Evolutionary conservation across 2,797 vertebrate genomes (phyloP).

Genomic region (Hozukius guyotensis): DNA sequence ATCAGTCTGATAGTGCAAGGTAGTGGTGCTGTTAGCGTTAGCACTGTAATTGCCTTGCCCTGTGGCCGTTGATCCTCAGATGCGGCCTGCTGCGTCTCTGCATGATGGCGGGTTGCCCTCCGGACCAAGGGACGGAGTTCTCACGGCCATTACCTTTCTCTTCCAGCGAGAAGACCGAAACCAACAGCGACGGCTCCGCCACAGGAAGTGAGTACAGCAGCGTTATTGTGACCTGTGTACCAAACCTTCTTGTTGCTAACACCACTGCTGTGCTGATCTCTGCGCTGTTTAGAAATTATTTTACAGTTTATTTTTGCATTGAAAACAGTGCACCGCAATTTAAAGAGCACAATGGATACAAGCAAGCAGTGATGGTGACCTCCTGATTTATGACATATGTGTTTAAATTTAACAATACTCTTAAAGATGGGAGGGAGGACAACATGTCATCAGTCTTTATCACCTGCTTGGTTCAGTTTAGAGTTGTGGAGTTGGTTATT

Average conservation of each 20-base stretch:
- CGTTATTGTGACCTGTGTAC: conserved; percentile 7
- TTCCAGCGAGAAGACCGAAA: conserved; percentile 95
- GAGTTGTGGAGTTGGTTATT: background rate
- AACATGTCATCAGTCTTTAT: background rate
- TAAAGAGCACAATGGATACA: background rate
- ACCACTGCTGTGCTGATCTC: background rate
- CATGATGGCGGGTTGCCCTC: conserved; percentile 90
- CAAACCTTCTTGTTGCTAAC: conserved; percentile 36
- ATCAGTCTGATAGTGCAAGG: conserved; percentile 46
- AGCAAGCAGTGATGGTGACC: background rate
- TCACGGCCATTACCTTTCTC: conserved; percentile 84
- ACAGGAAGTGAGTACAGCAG: conserved; percentile 85
- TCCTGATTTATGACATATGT: background rate
- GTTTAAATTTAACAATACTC: background rate
- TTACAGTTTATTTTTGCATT: background rate
- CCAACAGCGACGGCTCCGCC: conserved; percentile 92
- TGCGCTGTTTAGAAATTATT: background rate
- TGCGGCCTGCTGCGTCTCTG: conserved; percentile 89
- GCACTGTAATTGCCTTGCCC: conserved; percentile 85
- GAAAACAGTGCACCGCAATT: background rate
- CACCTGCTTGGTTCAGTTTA: background rate
- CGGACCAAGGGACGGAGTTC: conserved; percentile 86
- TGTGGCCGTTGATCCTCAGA: conserved; percentile 87
- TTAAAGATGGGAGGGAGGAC: background rate
- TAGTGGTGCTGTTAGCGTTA: conserved; percentile 73